Conservation (phyloP, 2,888 invertebrate genomes). For the Podabrus alpinus region DNA sequence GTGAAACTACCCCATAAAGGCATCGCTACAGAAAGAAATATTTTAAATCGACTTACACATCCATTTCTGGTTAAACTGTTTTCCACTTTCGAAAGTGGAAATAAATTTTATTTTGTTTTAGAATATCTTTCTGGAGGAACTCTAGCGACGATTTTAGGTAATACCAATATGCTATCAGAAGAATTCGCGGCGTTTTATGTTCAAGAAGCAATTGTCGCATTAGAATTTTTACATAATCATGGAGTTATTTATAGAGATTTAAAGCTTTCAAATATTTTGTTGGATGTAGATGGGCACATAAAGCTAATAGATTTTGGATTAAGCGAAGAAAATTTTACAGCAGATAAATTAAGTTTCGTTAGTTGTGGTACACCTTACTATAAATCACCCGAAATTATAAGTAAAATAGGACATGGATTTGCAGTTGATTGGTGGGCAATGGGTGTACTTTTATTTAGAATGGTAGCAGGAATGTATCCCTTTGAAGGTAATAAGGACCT, state of each 20-base stretch:
- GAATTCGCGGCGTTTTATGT: slow-evolving; percentile 97
- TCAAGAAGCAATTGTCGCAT: slow-evolving; percentile 95
- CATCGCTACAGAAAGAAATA: not conserved
- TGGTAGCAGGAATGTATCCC: slow-evolving; percentile 65
- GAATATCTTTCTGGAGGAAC: not conserved
- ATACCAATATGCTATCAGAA: slow-evolving; percentile 71
- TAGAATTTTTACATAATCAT: slow-evolving; percentile 85
- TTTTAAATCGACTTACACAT: not conserved
- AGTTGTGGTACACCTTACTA: slow-evolving; percentile 98
- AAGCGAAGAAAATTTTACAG: slow-evolving; percentile 98
- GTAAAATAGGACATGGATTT: slow-evolving; percentile 94
- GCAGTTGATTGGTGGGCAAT: slow-evolving; percentile 98
- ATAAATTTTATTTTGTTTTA: not conserved
- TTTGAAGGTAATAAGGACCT: not conserved
- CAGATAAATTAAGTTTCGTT: slow-evolving; percentile 92
- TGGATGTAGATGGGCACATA: slow-evolving; percentile 98
- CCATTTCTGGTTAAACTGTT: not conserved
- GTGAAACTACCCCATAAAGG: not conserved
- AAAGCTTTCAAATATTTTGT: slow-evolving; percentile 95
- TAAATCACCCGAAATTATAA: slow-evolving; percentile 91
- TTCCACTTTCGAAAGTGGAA: not conserved
- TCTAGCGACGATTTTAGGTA: not conserved
- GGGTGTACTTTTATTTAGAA: slow-evolving; percentile 99
- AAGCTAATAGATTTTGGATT: slow-evolving; percentile 99
- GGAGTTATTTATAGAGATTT: slow-evolving; percentile 95